Percentiles rank a stretch among this genome's conserved stretches.
phyloP scores from a whole-genome alignment of 1,140 invertebrate species.

The Patella vulgata region DNA sequence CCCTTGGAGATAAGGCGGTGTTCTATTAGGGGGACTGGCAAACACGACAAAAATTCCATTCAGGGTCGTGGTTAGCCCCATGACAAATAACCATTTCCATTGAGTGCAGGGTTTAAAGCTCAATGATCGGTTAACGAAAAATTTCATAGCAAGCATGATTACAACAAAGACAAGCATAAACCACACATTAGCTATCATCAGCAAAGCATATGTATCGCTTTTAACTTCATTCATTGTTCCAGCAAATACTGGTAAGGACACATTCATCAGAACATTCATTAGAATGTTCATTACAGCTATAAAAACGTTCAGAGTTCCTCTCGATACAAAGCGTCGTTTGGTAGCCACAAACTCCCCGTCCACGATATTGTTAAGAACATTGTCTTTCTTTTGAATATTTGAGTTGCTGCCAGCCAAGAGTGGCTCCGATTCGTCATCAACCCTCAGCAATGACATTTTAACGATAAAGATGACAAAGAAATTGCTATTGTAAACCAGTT shows the following conservation, averaged over 20 bases:
- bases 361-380: too few relatives aligned
- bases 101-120: conserved; percentile 15
- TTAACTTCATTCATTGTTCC: conserved; percentile 32
- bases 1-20: conserved; percentile 42
- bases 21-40: conserved; percentile 33
- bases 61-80: conserved; percentile 33
- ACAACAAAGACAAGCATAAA: conserved; percentile 32
- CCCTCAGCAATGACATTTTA: too few relatives aligned
- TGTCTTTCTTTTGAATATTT: too few relatives aligned
- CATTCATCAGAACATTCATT: conserved; percentile 35
- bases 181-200: conserved; percentile 24
- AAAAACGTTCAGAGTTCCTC: conserved; percentile 2
- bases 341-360: too few relatives aligned
- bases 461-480: too few relatives aligned
- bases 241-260: conserved; percentile 34
- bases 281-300: conserved; percentile 32
- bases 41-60: conserved; percentile 43
- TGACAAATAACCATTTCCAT: conserved; percentile 25
- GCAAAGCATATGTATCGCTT: conserved; percentile 31
- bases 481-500: too few relatives aligned
- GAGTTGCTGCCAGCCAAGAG: too few relatives aligned
- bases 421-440: too few relatives aligned
- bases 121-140: conserved; percentile 10
- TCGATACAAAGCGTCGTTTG: too few relatives aligned
- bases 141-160: conserved; percentile 15